These are phyloP conservation scores for Pocota personata DNA, from an alignment of 2,888 invertebrate species.

Conservation along the genomic window DNA sequence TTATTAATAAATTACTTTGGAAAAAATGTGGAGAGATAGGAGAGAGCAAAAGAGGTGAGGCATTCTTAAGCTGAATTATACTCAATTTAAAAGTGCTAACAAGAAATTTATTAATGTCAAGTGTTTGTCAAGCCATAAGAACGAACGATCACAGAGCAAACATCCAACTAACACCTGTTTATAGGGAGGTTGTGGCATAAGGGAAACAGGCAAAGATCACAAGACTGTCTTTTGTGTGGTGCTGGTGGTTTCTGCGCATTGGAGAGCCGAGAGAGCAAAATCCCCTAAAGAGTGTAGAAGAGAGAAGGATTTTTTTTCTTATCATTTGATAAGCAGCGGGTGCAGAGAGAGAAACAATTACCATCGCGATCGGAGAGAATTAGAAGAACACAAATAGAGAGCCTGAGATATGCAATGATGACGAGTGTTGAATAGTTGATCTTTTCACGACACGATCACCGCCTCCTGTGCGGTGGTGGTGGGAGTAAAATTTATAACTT, in stretches of 20 bases:
- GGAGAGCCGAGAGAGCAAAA: slow-evolving; percentile 14
- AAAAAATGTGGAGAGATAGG: slow-evolving; percentile 43
- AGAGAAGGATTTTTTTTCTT: neutral
- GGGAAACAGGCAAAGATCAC: slow-evolving; percentile 9
- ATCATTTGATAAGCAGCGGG: slow-evolving; percentile 3
- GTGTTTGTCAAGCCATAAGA: slow-evolving; percentile 15
- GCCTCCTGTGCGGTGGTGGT: neutral
- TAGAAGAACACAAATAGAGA: neutral
- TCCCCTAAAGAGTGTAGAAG: neutral
- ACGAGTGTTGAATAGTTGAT: neutral
- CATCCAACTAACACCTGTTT: slow-evolving; percentile 41
- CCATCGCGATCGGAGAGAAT: neutral
- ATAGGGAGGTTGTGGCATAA: neutral
- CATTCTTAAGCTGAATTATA: slow-evolving; percentile 9
- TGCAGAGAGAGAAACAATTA: neutral
- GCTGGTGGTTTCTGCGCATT: neutral
- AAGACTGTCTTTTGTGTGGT: slow-evolving; percentile 19
- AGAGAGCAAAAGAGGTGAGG: slow-evolving; percentile 8
- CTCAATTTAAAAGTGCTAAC: slow-evolving; percentile 8
- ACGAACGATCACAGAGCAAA: neutral
- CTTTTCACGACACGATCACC: slow-evolving; percentile 1
- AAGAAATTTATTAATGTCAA: slow-evolving; percentile 25
- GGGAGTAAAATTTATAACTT: slow-evolving; percentile 5
- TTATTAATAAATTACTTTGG: slow-evolving; percentile 46
- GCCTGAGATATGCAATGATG: neutral